A percentile compares a stretch with the other conserved stretches of the same genome.
These are phyloP conservation scores for Orius insidiosus DNA, from an alignment of 1,140 invertebrate genomes.

Conservation along the genomic window DNA sequence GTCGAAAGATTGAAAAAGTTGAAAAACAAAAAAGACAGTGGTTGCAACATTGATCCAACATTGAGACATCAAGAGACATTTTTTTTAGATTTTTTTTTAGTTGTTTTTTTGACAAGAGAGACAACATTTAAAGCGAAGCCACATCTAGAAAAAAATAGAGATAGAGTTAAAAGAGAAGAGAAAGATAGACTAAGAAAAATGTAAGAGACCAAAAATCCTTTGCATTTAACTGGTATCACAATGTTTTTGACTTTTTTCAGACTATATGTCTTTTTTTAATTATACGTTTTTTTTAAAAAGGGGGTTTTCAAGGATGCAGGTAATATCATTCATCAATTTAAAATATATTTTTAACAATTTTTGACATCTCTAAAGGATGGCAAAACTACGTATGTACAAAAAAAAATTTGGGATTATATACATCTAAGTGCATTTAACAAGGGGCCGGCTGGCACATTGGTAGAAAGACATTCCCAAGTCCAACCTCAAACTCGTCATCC, in stretches of 20 bases:
- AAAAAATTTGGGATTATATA: too few species aligned
- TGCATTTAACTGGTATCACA: conserved; percentile 20
- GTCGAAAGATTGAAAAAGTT: conserved; percentile 2
- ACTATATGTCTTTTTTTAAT: too few species aligned
- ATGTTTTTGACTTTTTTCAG: conserved; percentile 19
- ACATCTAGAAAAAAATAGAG: conserved; percentile 6
- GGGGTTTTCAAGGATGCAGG: neutral
- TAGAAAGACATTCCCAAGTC: too few species aligned
- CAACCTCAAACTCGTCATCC: too few species aligned
- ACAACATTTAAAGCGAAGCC: conserved; percentile 14
- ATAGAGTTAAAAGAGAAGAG: conserved; percentile 3
- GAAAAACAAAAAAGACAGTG: conserved; percentile 4
- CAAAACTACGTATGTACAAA: conserved; percentile 8
- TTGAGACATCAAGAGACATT: conserved; percentile 16
- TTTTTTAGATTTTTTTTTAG: conserved; percentile 1
- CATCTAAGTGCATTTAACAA: too few species aligned
- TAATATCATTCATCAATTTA: too few species aligned
- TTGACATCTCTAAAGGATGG: conserved; percentile 6
- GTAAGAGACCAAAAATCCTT: conserved; percentile 13
- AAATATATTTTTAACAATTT: neutral
- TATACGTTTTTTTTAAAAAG: conserved; percentile 11
- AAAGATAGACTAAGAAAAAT: conserved; percentile 2
- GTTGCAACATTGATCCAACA: conserved; percentile 13
- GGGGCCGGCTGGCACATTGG: too few species aligned
- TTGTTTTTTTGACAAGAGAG: conserved; percentile 7